A percentile compares a stretch with the other conserved stretches of the same genome.
Conservation (phyloP, 2,797 vertebrate species). For the Sardinella longiceps region DNA sequence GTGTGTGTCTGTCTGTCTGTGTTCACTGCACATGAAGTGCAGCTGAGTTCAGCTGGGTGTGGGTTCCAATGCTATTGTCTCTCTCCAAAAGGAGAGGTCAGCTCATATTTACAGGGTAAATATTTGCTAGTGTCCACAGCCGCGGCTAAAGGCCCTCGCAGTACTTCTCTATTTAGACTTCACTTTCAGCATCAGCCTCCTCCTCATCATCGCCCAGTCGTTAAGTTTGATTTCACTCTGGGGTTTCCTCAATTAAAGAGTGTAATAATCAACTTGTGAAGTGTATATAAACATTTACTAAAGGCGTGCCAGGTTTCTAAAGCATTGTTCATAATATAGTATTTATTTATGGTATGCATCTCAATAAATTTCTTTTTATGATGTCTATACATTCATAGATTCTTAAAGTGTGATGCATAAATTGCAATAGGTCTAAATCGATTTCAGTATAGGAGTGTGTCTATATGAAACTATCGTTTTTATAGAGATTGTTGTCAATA, state of each 20-base stretch:
- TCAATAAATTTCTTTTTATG: no score
- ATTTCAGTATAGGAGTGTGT: background rate
- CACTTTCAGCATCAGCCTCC: background rate
- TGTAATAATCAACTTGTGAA: background rate
- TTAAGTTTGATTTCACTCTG: background rate
- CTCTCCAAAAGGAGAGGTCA: background rate
- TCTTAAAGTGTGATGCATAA: no score
- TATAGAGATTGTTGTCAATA: background rate
- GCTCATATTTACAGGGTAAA: constrained; percentile 22
- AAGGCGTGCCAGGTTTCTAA: background rate
- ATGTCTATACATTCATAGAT: no score
- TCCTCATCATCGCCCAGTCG: background rate
- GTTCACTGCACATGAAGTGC: constrained; percentile 13
- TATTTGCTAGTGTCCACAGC: constrained; percentile 30
- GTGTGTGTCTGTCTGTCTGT: constrained; percentile 34
- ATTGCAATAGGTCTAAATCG: no score
- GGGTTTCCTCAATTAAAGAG: background rate
- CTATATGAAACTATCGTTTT: background rate
- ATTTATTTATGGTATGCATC: no score
- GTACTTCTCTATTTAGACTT: background rate
- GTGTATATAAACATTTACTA: background rate
- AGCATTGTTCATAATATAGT: background rate
- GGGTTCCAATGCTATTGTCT: background rate
- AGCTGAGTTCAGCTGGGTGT: background rate
- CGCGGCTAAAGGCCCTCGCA: background rate